phyloP scores from a whole-genome alignment of 1,140 invertebrate species.

The Littorina saxatilis region DNA sequence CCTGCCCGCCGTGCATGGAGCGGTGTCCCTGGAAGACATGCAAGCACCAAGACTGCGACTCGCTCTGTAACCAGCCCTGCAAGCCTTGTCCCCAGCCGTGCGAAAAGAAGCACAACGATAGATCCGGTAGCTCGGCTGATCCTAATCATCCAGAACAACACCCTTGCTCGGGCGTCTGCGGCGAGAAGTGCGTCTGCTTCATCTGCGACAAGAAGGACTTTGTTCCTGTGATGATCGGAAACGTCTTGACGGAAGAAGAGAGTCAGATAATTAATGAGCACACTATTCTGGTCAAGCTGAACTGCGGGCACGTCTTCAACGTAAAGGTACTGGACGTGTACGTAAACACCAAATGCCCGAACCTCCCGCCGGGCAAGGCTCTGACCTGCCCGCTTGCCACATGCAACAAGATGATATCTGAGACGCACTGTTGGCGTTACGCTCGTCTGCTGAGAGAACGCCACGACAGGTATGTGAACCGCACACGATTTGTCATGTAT shows the following conservation, averaged over 20 bases:
- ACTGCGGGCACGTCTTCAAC: slow-evolving; percentile 22
- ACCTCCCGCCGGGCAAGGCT: background rate
- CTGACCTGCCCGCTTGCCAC: background rate
- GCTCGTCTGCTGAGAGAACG: background rate
- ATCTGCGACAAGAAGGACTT: slow-evolving; percentile 26
- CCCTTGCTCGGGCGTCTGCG: slow-evolving; percentile 79
- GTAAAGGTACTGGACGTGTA: slow-evolving; percentile 15
- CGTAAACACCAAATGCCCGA: background rate
- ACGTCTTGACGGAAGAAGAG: background rate
- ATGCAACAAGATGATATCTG: background rate
- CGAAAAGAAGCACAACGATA: slow-evolving; percentile 74
- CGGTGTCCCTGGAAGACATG: slow-evolving; percentile 72
- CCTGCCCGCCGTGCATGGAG: slow-evolving; percentile 75
- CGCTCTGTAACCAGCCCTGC: slow-evolving; percentile 80
- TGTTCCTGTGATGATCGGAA: background rate
- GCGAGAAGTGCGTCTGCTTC: slow-evolving; percentile 78
- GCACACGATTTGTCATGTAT: background rate
- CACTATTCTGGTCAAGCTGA: slow-evolving; percentile 1
- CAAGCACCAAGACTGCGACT: slow-evolving; percentile 78
- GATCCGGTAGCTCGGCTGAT: slow-evolving; percentile 76
- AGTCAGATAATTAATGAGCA: background rate
- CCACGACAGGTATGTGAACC: background rate
- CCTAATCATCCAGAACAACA: slow-evolving; percentile 72
- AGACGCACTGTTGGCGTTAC: slow-evolving; percentile 26
- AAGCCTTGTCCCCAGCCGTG: slow-evolving; percentile 75